Base-by-base conservation (phyloP, 2,888 invertebrate species). In the Yponomeuta sedellus region DNA sequence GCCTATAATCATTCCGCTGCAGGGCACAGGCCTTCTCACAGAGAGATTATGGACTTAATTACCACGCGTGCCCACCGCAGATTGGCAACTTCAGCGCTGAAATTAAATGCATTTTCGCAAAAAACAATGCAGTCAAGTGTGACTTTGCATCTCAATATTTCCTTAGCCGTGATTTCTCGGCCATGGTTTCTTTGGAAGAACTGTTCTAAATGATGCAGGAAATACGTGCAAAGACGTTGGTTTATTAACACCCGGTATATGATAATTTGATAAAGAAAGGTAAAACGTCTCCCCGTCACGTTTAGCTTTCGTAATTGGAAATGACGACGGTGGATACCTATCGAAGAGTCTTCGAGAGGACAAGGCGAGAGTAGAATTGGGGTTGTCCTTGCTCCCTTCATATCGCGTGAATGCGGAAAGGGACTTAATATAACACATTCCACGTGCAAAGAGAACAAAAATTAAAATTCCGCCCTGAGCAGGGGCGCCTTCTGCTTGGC, bases 381-480 rank as follows among this genome's bases (percentile, higher is more conserved):
- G 78, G 75, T 75, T 79, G 77, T 77, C 77, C 73, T 78, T 76
- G 44, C 28, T 65, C 73, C 74, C 78, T 76, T 79, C 80, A 83
- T 83, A 82, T 82, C 81, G 80, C 81, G 83, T 82, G 83, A 79
- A 75, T 16, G 77, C 80, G 81, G 82, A 82, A 80, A 78, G 77
- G 75, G 75, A 78, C 82, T 82, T 86, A 83, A 61, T 61, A 88
- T 86, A 86, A 86, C 84, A 85, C 85, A 86, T 88, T 86, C 83
- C 81, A 85, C 85, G 83, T 82, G 79, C 73, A 78, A 82, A 83
- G 81, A 83, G 85, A 81, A 80, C 81, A 83, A 83, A 85, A 86
- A 86, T 88, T 85, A 82, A 83, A 87, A 88, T 88, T 87, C 85
- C 78, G 76, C 82, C 87, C 83, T 73, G 74, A 77, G 67, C 69